Evolutionary conservation across 1,140 invertebrate genomes (phyloP).

Genomic region (Euura lappo): DNA sequence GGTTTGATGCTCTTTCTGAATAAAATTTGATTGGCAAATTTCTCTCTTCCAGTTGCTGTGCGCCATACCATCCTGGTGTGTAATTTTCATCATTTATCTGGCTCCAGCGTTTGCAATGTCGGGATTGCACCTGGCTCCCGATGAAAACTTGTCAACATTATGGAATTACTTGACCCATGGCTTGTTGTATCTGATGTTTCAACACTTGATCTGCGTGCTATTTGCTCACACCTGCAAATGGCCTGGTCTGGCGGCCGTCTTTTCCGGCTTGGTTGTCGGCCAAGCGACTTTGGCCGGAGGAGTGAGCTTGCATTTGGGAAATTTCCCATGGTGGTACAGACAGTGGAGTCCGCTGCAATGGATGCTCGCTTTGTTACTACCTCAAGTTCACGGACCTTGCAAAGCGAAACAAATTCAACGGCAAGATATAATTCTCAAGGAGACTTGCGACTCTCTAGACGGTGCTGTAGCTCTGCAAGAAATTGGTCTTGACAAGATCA

Average conservation of each 20-base stretch:
- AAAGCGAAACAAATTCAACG: conserved; percentile 71
- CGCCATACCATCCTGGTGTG: conserved; percentile 66
- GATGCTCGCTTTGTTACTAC: conserved; percentile 72
- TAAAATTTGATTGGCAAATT: conserved; percentile 11
- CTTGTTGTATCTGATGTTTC: conserved; percentile 76
- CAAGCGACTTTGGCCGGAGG: conserved; percentile 73
- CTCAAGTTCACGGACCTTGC: conserved; percentile 68
- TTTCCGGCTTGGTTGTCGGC: conserved; percentile 69
- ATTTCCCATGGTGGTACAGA: conserved; percentile 69
- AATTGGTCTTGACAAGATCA: conserved; percentile 43
- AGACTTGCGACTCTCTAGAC: conserved; percentile 76
- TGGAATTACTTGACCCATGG: conserved; percentile 61
- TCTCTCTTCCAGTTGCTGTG: conserved; percentile 62
- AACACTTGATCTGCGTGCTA: conserved; percentile 75
- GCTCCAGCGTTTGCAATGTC: conserved; percentile 91
- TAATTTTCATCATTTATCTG: conserved; percentile 81
- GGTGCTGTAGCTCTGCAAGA: conserved; percentile 72
- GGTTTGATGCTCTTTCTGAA: conserved; percentile 13
- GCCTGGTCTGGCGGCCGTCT: conserved; percentile 61
- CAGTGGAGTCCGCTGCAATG: conserved; percentile 78
- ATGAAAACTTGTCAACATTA: conserved; percentile 51
- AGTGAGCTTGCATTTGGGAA: conserved; percentile 73
- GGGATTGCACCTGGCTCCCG: conserved; percentile 65
- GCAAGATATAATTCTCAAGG: conserved; percentile 82
- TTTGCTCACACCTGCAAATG: conserved; percentile 70